phyloP scores from a whole-genome alignment of 2,113 vertebrate genomes.

The Pagrus major region DNA sequence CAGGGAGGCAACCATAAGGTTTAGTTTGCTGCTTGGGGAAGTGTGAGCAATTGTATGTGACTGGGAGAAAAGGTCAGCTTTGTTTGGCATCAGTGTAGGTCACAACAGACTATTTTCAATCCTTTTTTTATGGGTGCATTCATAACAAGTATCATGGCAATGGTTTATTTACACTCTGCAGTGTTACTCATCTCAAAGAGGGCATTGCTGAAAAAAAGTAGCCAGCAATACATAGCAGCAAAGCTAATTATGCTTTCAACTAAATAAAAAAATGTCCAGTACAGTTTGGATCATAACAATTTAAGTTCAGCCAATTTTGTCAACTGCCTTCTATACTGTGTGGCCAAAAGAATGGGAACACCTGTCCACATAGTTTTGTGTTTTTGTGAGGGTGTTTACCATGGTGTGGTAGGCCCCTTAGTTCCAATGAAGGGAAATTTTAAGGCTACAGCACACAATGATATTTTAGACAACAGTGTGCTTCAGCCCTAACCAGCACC shows the following conservation, averaged over 20 bases:
- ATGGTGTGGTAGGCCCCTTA: not conserved
- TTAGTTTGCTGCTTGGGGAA: slow-evolving; percentile 51
- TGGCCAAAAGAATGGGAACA: not conserved
- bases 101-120: slow-evolving; percentile 5
- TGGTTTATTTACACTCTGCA: slow-evolving; percentile 31
- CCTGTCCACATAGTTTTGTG: not conserved
- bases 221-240: not conserved
- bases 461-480: not conserved
- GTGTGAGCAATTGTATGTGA: slow-evolving; percentile 63
- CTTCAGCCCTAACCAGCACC: slow-evolving; percentile 7
- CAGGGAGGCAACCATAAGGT: slow-evolving; percentile 55
- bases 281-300: not conserved
- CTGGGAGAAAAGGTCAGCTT: slow-evolving; percentile 71
- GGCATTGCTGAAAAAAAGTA: not conserved
- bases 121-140: slow-evolving; percentile 14
- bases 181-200: not conserved
- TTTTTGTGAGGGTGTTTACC: not conserved
- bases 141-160: not conserved
- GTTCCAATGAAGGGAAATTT: slow-evolving; percentile 10
- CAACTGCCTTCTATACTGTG: not conserved
- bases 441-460: not conserved
- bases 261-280: not conserved
- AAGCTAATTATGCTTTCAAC: not conserved
- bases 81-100: slow-evolving; percentile 59
- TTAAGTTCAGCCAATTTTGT: not conserved